Base-by-base conservation (phyloP, 1,140 invertebrate genomes). In the Tigriopus japonicus region DNA sequence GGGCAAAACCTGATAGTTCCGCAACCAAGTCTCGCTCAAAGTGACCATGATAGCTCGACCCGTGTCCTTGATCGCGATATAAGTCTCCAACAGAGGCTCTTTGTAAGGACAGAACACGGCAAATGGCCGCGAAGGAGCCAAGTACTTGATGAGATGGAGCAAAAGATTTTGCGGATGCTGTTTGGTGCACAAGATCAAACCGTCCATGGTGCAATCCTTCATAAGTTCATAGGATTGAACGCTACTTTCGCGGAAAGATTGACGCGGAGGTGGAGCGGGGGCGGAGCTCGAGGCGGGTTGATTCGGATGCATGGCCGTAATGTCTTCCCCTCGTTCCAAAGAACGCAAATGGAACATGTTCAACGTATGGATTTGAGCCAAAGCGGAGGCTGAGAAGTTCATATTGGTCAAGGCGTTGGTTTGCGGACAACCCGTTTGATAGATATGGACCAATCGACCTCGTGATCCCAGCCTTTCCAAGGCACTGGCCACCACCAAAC, bases 1-100 rank as follows among this genome's bases (percentile, higher is more conserved):
- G 0, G 83, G 79, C 58, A 88, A 72, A 43, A 95, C 82, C 77
- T 96, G 92, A 77, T 92, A 92, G 55, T 82, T 80, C 64, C 91
- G 77, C 66, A 90, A 73, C 79, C 90, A 95, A 66, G 85, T 90
- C 52, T 86, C 86, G 42, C 83, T 81, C 1, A 96, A 68, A 69
- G 79, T 80, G 24, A 94, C 68, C 67, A 81, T 82, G 15, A 85
- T 76, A 10, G 87, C 78, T 69, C 81, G 78, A 15, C 75, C 76
- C 13, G 74, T 66, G 23, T 72, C 69, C 69, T 87, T 91, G 13
- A 94, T 69, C 63, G 79, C 75, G 41, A 81, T 71, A 69, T 86
- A 94, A 43, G 84, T 78, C 60, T 90, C 84, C 65, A 86, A 77
- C 12, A 94, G 70, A 2, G 87, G 82, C 74, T 76, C 64, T 65